Evolutionary conservation across 1,140 invertebrate genomes (phyloP).

Genomic region (Polyergus mexicanus): DNA sequence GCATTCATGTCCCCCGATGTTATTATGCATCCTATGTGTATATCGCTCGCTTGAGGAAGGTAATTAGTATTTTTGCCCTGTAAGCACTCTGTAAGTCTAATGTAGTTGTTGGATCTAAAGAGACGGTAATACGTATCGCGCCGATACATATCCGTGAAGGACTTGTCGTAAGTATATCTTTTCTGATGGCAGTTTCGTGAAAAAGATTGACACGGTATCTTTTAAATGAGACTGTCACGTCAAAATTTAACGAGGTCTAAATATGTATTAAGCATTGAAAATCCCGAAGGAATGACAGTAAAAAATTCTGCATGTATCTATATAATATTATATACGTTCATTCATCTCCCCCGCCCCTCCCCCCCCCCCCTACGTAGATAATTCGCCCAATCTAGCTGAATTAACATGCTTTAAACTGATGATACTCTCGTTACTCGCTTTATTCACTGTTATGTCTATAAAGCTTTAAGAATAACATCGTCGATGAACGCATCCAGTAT

Average conservation of each 20-base stretch:
- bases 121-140: not conserved
- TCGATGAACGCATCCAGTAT: not conserved
- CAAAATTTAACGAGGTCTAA: not conserved
- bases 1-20: not conserved
- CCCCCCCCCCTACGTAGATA: not conserved
- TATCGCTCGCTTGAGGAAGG: constrained; percentile 1
- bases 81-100: not conserved
- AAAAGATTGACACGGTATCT: not conserved
- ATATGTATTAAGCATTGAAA: not conserved
- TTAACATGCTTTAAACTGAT: not conserved
- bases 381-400: constrained; percentile 2
- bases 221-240: not conserved
- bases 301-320: not conserved
- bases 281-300: not conserved
- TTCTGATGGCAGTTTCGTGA: not conserved
- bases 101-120: no score
- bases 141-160: not conserved
- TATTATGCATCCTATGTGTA: not conserved
- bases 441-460: not conserved
- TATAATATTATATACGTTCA: not conserved
- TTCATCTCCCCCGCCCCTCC: not conserved
- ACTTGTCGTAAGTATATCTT: not conserved
- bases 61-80: not conserved
- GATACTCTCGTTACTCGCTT: not conserved
- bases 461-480: no score